phyloP scores from a whole-genome alignment of 2,797 vertebrate species.

The Tragopan temminckii region DNA sequence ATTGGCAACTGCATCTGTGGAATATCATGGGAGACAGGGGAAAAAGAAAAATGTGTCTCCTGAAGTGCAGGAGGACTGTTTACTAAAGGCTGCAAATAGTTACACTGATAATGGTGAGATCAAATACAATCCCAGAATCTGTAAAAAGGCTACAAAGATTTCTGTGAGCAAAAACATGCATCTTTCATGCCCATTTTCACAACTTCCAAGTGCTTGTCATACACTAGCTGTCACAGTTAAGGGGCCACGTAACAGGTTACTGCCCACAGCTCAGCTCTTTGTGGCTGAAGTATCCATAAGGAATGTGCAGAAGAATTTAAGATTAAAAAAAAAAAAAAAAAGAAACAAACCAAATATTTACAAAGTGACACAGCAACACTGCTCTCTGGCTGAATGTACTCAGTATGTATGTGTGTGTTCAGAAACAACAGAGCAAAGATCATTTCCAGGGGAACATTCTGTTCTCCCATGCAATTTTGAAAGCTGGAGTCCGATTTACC shows the following conservation, averaged over 20 bases:
- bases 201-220: neutral
- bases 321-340: neutral
- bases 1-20: neutral
- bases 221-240: neutral
- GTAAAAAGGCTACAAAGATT: neutral
- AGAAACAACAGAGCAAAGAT: neutral
- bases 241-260: neutral
- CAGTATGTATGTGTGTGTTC: neutral
- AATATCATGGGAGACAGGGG: neutral
- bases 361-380: neutral
- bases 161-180: neutral
- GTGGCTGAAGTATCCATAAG: neutral
- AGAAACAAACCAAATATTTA: neutral
- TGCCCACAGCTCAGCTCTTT: neutral
- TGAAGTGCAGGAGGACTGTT: neutral
- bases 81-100: neutral
- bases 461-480: neutral
- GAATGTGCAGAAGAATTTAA: neutral
- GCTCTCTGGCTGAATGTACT: neutral
- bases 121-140: neutral
- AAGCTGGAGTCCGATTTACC: neutral
- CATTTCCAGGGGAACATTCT: constrained; percentile 5
- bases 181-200: neutral
- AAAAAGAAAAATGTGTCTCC: neutral
- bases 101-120: neutral